Evolutionary conservation across 1,140 invertebrate species (phyloP).

Genomic region (Trichonephila clavata): DNA sequence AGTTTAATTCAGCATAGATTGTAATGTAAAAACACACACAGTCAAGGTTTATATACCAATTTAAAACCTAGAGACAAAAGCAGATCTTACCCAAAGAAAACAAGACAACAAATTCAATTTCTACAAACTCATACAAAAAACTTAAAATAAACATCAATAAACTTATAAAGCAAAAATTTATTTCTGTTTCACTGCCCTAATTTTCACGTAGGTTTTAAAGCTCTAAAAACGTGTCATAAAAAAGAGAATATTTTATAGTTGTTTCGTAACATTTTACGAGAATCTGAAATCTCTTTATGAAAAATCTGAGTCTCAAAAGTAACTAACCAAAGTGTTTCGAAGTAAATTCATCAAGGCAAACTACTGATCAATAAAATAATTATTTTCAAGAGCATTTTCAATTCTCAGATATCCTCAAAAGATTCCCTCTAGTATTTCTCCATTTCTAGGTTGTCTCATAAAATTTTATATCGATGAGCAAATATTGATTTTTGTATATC

Average conservation of each 20-base stretch:
- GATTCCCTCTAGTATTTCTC: background rate
- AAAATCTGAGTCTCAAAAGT: background rate
- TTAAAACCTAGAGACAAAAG: too few relatives aligned
- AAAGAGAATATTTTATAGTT: background rate
- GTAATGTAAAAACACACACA: too few relatives aligned
- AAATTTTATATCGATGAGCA: background rate
- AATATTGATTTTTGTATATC: background rate
- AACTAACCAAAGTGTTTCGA: background rate
- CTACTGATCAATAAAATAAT: background rate
- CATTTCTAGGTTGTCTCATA: background rate
- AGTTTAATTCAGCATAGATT: too few relatives aligned
- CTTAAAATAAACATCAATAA: too few relatives aligned
- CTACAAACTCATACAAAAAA: too few relatives aligned
- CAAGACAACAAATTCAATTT: too few relatives aligned
- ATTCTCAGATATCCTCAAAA: background rate
- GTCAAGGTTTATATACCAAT: too few relatives aligned
- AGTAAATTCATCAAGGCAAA: background rate
- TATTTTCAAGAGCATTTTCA: background rate
- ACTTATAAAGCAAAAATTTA: background rate
- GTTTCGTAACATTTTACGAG: background rate
- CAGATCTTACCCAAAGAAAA: too few relatives aligned
- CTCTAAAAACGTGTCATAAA: background rate
- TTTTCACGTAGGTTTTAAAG: background rate
- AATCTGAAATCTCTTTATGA: slow-evolving; percentile 12
- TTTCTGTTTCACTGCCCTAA: background rate